Conservation (phyloP, 2,888 invertebrate species). For the Serrognathus titanus region DNA sequence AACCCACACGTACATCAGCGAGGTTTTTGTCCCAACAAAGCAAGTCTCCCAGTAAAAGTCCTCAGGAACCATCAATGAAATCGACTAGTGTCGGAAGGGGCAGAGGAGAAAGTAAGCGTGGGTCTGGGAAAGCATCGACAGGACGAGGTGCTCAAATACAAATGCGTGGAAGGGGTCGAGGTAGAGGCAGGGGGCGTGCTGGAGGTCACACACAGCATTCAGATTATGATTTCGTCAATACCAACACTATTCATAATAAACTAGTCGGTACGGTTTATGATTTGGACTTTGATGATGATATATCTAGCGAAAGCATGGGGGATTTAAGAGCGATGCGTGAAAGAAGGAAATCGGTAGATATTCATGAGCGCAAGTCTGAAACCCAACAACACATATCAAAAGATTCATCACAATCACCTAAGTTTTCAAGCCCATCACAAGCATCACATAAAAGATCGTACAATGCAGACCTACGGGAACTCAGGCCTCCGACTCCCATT, state of each 20-base stretch:
- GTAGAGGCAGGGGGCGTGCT: constrained; percentile 44
- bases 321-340: constrained; percentile 77
- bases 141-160: constrained; percentile 37
- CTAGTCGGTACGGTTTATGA: constrained; percentile 85
- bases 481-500: constrained; percentile 52
- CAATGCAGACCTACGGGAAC: constrained; percentile 50
- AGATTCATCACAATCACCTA: constrained; percentile 59
- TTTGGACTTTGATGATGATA: constrained; percentile 80
- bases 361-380: constrained; percentile 52
- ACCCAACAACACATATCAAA: constrained; percentile 39
- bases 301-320: constrained; percentile 68
- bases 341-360: constrained; percentile 69
- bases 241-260: constrained; percentile 74
- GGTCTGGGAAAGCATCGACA: constrained; percentile 30
- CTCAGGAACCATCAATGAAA: constrained; percentile 53
- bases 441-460: constrained; percentile 43
- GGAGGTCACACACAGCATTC: constrained; percentile 42
- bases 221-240: constrained; percentile 39
- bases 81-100: constrained; percentile 51
- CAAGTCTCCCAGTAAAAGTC: constrained; percentile 60
- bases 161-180: constrained; percentile 36
- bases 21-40: constrained; percentile 61
- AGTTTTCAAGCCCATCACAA: constrained; percentile 53
- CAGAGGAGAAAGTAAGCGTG: constrained; percentile 44
- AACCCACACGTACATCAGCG: constrained; percentile 59